Percentiles rank a stretch among this genome's conserved stretches.
phyloP scores from a whole-genome alignment of 2,888 invertebrate species.

The Rhabditoides inermis region DNA sequence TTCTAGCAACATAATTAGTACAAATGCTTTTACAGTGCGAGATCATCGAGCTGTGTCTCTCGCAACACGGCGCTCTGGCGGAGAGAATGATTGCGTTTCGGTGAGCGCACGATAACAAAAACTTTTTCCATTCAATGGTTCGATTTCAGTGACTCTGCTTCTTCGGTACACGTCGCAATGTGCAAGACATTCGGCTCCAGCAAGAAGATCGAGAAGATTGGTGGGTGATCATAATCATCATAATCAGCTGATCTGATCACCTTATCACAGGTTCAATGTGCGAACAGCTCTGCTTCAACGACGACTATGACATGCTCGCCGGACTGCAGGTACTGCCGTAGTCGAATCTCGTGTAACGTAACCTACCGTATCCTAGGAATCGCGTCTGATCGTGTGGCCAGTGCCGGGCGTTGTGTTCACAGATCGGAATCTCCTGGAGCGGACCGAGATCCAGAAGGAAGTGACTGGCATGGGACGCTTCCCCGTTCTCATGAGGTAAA shows the following conservation, averaged over 20 bases:
- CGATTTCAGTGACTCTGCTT: conserved; percentile 63
- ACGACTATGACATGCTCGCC: conserved; percentile 62
- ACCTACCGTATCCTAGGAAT: too few species aligned
- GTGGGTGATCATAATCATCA: too few species aligned
- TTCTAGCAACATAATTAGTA: conserved; percentile 4
- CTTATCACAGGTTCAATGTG: conserved; percentile 62
- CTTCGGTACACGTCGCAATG: conserved; percentile 55
- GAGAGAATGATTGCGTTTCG: conserved; percentile 78
- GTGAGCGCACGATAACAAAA: too few species aligned
- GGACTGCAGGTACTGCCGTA: too few species aligned
- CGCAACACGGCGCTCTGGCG: conserved; percentile 68
- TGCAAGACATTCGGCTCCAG: conserved; percentile 65
- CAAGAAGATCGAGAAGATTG: conserved; percentile 67
- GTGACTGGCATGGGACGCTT: conserved; percentile 53
- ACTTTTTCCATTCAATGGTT: too few species aligned
- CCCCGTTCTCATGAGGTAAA: conserved; percentile 35
- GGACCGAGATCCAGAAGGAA: conserved; percentile 58
- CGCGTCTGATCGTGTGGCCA: conserved; percentile 72
- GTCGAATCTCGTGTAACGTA: too few species aligned
- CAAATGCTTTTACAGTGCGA: conserved; percentile 59
- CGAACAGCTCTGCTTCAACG: conserved; percentile 66
- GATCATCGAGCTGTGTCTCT: conserved; percentile 73
- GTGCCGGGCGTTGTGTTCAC: conserved; percentile 69
- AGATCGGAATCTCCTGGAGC: conserved; percentile 66
- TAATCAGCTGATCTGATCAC: too few species aligned